A percentile compares a stretch with the other conserved stretches of the same genome.
Evolutionary conservation across 1,140 invertebrate genomes (phyloP).

Genomic region (Myzus persicae): DNA sequence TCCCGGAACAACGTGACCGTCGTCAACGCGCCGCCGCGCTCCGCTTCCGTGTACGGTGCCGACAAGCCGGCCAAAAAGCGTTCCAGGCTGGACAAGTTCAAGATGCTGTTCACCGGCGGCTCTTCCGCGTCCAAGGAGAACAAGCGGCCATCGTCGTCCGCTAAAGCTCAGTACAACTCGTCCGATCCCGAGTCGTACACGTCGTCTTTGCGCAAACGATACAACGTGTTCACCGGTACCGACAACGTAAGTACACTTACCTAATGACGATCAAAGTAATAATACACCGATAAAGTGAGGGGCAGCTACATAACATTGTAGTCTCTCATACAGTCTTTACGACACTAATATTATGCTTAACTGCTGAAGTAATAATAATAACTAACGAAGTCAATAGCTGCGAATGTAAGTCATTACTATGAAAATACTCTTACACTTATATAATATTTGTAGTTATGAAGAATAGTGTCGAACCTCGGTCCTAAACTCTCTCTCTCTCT

Average conservation of each 20-base stretch:
- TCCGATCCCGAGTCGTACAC: constrained; percentile 54
- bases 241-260: constrained; percentile 47
- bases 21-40: background rate
- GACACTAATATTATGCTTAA: too few species aligned
- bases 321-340: background rate
- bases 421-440: too few species aligned
- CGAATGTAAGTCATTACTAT: too few species aligned
- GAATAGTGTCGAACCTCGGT: too few species aligned
- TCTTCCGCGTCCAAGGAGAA: constrained; percentile 41
- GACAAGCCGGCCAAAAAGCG: constrained; percentile 44
- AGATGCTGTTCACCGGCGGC: constrained; percentile 48
- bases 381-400: background rate
- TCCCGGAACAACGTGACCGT: constrained; percentile 44
- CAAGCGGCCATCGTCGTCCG: constrained; percentile 18
- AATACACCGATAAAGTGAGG: background rate
- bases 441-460: too few species aligned
- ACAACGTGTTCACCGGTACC: constrained; percentile 52
- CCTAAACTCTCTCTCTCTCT: too few species aligned
- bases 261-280: too few species aligned
- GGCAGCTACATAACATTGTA: background rate
- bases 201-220: constrained; percentile 46
- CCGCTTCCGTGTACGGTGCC: too few species aligned
- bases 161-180: background rate
- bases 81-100: constrained; percentile 51
- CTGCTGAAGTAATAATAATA: too few species aligned